phyloP scores from a whole-genome alignment of 2,888 invertebrate species.

The Cantharis lateralis region DNA sequence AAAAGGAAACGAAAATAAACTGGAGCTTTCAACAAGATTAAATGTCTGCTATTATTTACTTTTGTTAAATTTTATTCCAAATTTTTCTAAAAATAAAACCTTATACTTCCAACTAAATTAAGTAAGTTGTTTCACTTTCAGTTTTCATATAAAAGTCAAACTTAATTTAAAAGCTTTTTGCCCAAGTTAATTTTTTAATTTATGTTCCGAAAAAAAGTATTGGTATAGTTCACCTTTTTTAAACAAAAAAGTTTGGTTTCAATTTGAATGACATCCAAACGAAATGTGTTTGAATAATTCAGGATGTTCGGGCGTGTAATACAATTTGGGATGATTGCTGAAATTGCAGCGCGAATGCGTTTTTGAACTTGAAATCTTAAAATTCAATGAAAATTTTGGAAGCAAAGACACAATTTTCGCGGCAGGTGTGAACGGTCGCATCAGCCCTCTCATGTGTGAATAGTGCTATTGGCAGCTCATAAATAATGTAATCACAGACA shows the following conservation, averaged over 20 bases:
- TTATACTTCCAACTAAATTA: background rate
- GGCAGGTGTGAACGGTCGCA: constrained; percentile 50
- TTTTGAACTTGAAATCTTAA: constrained; percentile 18
- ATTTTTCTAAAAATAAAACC: background rate
- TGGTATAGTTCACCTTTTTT: background rate
- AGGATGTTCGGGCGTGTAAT: background rate
- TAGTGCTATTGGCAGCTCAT: constrained; percentile 51
- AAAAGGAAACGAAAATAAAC: constrained; percentile 23
- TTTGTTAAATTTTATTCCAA: constrained; percentile 4
- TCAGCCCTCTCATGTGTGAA: constrained; percentile 47
- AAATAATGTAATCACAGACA: constrained; percentile 52
- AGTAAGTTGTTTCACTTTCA: background rate
- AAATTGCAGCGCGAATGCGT: background rate
- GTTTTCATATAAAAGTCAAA: background rate
- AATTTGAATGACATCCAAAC: background rate
- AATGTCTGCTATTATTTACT: constrained; percentile 16
- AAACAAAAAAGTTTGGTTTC: background rate
- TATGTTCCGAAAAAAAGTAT: background rate
- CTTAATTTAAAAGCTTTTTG: background rate
- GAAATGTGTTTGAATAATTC: background rate
- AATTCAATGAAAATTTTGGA: constrained; percentile 15
- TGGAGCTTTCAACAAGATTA: constrained; percentile 14
- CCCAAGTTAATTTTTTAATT: background rate
- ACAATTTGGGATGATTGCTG: background rate
- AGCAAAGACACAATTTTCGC: constrained; percentile 29